Evolutionary conservation across 2,888 invertebrate species (phyloP), one percentile per base, ranked within the genome.

Genomic region (Hyposoter didymator): DNA sequence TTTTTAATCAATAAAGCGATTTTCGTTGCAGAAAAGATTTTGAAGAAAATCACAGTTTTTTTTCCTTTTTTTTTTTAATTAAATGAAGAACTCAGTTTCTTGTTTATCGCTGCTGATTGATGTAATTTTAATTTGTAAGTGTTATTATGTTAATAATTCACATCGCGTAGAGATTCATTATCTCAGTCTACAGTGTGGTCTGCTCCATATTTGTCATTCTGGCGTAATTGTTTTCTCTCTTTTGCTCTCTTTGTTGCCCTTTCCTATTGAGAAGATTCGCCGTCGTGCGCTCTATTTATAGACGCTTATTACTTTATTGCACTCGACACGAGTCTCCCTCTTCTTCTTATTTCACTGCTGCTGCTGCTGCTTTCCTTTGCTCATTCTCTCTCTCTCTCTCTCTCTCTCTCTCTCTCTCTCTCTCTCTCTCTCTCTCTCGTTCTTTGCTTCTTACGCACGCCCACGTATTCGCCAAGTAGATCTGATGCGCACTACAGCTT

Each of bases 281-380:
- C 19, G 49, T 47, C 69, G 28, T 73, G 28, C 73, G 76, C 35
- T 89, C 90, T 92, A 91, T 92, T 92, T 92, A 92, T 91, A 92
- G 90, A 91, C 87, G 88, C 90, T 92, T 91, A 92, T 92, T 92
- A 92, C 92, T 92, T 92, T 91, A 91, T 92, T 91, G 91, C 91
- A 89, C 88, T 90, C 90, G 89, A 86, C 86, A 67, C 73, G 59
- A 84, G 64, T 67, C 80, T 67, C 52, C 19, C 66, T 69, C 64
- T 19, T 79, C 64, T 39, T 62, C 70, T 66, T 49, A 22, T 76
- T 67, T 28, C 45, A 22, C 47, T 45, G 43, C 62, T 22, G 14
- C 43, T n/a, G 52, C 22, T 74, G 12, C 39, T 39, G 28, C 59
- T 32, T 69, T 64, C 45, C 62, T 32, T 39, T 35, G 12, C 64